Evolutionary conservation across 1,140 invertebrate genomes (phyloP).

Genomic region (Ooceraea biroi): DNA sequence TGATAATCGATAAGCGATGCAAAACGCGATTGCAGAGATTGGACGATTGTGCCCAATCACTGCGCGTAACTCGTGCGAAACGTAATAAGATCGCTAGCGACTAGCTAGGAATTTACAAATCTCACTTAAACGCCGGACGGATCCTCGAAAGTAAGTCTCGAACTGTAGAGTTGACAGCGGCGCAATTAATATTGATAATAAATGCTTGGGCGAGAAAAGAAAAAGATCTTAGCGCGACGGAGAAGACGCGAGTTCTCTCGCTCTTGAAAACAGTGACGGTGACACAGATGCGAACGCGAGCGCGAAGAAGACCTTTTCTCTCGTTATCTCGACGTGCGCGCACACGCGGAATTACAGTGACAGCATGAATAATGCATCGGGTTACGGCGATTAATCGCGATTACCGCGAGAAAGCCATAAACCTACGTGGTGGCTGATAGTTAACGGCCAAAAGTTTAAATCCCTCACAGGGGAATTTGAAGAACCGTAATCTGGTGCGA

Average conservation of each 20-base stretch:
- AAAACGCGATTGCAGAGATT: not conserved
- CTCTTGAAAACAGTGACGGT: constrained; percentile 2
- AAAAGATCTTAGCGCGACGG: not conserved
- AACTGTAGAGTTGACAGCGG: not conserved
- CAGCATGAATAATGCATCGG: not conserved
- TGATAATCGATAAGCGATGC: not conserved
- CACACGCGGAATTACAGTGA: not conserved
- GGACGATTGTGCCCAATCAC: not conserved
- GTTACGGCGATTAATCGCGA: not conserved
- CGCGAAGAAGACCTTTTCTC: constrained; percentile 4
- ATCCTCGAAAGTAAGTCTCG: constrained; percentile 16
- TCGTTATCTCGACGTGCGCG: constrained; percentile 11
- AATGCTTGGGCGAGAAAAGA: not conserved
- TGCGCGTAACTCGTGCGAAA: not conserved
- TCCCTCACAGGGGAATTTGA: not conserved
- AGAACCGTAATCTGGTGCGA: not conserved
- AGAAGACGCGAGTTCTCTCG: not conserved
- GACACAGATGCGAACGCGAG: constrained; percentile 16
- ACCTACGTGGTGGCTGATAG: not conserved
- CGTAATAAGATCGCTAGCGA: not conserved
- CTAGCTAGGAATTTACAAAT: not conserved
- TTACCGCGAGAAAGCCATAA: not conserved
- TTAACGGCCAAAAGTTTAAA: not conserved
- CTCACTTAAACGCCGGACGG: not conserved
- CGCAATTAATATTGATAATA: constrained; percentile 14